Base-by-base conservation (phyloP, 2,888 invertebrate species). In the Augiades crinisus region DNA sequence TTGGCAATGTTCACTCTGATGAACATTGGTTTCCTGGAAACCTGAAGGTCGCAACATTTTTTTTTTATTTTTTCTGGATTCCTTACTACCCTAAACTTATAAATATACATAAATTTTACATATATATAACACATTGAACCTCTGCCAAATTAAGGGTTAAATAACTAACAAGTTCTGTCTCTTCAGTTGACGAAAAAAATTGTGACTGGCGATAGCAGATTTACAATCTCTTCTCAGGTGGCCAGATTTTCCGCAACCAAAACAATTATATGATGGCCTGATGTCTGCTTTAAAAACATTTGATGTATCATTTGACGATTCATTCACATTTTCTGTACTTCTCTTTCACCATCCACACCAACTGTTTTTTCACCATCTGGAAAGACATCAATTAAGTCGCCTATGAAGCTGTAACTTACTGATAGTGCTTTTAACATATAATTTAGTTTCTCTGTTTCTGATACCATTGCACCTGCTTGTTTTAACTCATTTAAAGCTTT, bases 31-130 rank as follows among this genome's bases (percentile, higher is more conserved):
- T 55, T 55, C 46, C 55, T 51, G 55, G 51, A 55, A 55, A 55
- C 46, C 50, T 55, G 55, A 43, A 55, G 38, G 46, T 46, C 50
- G 50, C 50, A 51, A 55, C 43, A 51, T 55, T 47, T 55, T 49
- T 54, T n/a, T 54, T 55, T 51, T 51, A 24, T 44, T 51, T 55
- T 51, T 54, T 54, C 54, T 54, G 51, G 54, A 54, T 54, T 51
- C 50, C 50, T 50, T 54, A 50, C 50, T 50, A 54, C 50, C 54
- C 54, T 54, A 50, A 50, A 46, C 46, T 46, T 54, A 50, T 43
- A 50, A 50, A 54, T 49, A 54, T 54, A 49, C 47, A 54, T 54
- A 44, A 49, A 49, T 49, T 54, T 54, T 54, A 54, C 44, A 40
- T 53, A 49, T 49, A 54, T 49, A 54, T 44, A 54, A 54, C 54